These are phyloP conservation scores for Rhynchotus rufescens DNA, from an alignment of 2,797 vertebrate genomes.

Conservation along the genomic window DNA sequence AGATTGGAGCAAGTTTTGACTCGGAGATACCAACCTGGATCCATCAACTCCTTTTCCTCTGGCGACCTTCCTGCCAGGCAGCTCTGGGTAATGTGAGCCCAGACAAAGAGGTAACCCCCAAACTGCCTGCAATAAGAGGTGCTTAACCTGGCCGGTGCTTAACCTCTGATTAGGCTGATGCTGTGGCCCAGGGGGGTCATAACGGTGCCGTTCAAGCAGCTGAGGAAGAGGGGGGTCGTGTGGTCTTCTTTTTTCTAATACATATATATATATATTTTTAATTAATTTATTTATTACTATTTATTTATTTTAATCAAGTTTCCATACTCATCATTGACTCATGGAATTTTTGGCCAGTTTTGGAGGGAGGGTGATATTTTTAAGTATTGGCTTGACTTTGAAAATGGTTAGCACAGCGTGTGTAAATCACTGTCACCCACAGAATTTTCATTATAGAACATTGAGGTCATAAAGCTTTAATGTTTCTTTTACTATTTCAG, in stretches of 20 bases:
- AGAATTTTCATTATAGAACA: background rate
- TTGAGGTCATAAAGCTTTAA: background rate
- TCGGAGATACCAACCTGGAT: too few species aligned
- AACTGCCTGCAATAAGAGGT: background rate
- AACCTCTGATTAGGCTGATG: background rate
- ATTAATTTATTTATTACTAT: too few species aligned
- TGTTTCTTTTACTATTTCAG: background rate
- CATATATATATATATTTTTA: too few species aligned
- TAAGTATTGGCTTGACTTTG: background rate
- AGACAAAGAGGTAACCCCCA: background rate
- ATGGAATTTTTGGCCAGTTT: background rate
- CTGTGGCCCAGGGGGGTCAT: background rate
- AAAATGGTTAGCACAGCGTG: background rate
- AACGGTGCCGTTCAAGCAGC: background rate
- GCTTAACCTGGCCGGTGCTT: background rate
- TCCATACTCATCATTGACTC: rapidly evolving
- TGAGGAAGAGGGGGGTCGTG: background rate
- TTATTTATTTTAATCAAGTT: background rate
- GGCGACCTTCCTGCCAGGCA: background rate
- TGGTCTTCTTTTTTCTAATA: too few species aligned
- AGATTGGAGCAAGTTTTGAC: background rate
- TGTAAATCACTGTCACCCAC: background rate
- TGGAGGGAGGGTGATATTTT: background rate
- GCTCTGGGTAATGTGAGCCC: background rate
- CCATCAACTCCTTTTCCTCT: background rate